Evolutionary conservation across 1,140 invertebrate genomes (phyloP), one percentile per base, ranked within the genome.

Genomic region (Aphis gossypii): DNA sequence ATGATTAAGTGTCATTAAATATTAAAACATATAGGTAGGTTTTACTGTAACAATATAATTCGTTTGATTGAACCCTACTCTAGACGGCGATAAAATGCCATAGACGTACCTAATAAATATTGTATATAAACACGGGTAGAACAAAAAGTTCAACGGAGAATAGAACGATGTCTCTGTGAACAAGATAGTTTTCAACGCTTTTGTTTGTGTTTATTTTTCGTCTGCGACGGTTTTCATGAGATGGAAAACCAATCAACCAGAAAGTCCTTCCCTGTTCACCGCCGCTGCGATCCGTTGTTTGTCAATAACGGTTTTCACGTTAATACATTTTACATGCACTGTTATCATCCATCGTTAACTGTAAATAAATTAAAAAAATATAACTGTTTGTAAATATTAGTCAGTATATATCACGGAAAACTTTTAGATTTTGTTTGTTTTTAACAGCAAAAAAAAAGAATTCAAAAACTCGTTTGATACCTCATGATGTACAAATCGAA

Each of bases 141-240:
- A 35, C 18, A 76, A 76, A 76, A 76, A 76, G 11, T 76, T 76
- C 60, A 76, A 76, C n/a, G 21, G 25, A 86, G 38, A 30, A 46
- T 86, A 48, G 41, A 83, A 86, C 83, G 41, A 46, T 2, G 82
- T 83, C 35, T n/a, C 14, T 83, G 8, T 86, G 48, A 21, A 88
- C 5, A 35, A 51, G n/a, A 54, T 88, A 48, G 11, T 51, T 51
- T 51, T 54, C 6, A 3, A 23, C 48, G 14, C 2, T 88, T 51
- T 51, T 51, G 87, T 48, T 41, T n/a, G 25, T 87, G 48, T 88
- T 88, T 88, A 51, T 88, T 48, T 88, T 88, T 51, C n/a, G n/a
- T 51, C 87, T 51, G 48, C 30, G n/a, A 35, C 30, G 30, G 87
- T 88, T 88, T 88, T 88, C 46, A 20, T 2, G 30, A 35, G 18